A percentile compares a stretch with the other conserved stretches of the same genome.
phyloP scores from a whole-genome alignment of 2,797 vertebrate species.

The Schizopygopsis pylzovi region DNA sequence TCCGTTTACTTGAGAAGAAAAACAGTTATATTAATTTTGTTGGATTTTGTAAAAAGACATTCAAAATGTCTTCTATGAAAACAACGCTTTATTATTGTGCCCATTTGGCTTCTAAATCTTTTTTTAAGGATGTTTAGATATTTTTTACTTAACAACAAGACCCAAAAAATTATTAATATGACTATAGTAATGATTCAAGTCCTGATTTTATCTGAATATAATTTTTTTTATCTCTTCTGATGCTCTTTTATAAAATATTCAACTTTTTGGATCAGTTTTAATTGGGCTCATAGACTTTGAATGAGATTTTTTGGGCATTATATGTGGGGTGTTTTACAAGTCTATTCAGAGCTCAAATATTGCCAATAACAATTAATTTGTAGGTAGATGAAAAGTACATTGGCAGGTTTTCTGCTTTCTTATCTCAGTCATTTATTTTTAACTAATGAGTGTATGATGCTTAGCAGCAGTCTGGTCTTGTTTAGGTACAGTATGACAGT shows the following conservation, averaged over 20 bases:
- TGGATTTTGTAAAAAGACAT: neutral
- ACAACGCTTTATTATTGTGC: neutral
- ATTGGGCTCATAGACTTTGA: conserved; percentile 27
- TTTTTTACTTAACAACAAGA: neutral
- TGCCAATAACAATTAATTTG: conserved; percentile 34
- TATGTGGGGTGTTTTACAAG: neutral
- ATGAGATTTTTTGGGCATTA: conserved; percentile 18
- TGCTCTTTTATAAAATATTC: neutral
- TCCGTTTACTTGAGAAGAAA: neutral
- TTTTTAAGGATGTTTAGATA: neutral
- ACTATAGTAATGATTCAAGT: neutral
- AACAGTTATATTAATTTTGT: neutral
- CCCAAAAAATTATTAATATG: neutral
- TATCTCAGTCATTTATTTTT: conserved; percentile 22
- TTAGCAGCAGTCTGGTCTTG: conserved; percentile 23
- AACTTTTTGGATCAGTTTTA: conserved; percentile 41
- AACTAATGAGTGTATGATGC: neutral
- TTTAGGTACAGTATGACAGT: conserved; percentile 15
- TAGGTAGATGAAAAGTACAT: conserved; percentile 4
- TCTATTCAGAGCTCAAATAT: neutral
- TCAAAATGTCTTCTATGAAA: neutral
- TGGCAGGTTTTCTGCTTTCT: conserved; percentile 5
- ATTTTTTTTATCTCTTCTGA: conserved; percentile 1
- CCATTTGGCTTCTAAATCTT: neutral
- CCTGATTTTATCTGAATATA: neutral